Percentiles rank a stretch among this genome's conserved stretches.
Evolutionary conservation across 2,888 invertebrate species (phyloP).

Genomic region (Resseliella maxima): DNA sequence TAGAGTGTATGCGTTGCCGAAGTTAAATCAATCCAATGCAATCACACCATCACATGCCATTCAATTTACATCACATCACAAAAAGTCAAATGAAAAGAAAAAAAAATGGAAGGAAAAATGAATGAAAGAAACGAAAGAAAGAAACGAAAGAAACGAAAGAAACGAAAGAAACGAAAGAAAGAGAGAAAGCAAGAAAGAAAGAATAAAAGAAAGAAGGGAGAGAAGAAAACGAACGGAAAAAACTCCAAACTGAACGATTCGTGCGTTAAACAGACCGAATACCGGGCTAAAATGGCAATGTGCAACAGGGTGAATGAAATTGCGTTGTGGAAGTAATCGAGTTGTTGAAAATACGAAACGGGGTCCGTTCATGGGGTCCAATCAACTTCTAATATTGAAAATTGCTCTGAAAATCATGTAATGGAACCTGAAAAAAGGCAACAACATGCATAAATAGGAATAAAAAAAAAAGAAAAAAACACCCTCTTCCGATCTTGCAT

Average conservation of each 20-base stretch:
- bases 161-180: no score
- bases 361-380: not conserved
- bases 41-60: conserved; percentile 30
- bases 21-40: conserved; percentile 50
- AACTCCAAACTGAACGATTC: not conserved
- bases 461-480: not conserved
- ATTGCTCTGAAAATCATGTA: not conserved
- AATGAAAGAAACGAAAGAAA: not conserved
- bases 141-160: not conserved
- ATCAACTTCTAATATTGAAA: not conserved
- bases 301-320: not conserved
- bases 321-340: not conserved
- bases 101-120: no score
- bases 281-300: not conserved
- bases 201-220: no score
- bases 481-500: conserved; percentile 51
- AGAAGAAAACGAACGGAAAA: not conserved
- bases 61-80: conserved; percentile 44
- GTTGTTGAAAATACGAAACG: not conserved
- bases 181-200: no score
- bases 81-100: not conserved
- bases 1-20: conserved; percentile 52
- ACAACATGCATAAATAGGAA: conserved; percentile 6
- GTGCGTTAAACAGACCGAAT: not conserved
- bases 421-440: not conserved